A percentile compares a stretch with the other conserved stretches of the same genome.
Conservation (phyloP, 2,113 vertebrate genomes). For the Apteryx mantelli region DNA sequence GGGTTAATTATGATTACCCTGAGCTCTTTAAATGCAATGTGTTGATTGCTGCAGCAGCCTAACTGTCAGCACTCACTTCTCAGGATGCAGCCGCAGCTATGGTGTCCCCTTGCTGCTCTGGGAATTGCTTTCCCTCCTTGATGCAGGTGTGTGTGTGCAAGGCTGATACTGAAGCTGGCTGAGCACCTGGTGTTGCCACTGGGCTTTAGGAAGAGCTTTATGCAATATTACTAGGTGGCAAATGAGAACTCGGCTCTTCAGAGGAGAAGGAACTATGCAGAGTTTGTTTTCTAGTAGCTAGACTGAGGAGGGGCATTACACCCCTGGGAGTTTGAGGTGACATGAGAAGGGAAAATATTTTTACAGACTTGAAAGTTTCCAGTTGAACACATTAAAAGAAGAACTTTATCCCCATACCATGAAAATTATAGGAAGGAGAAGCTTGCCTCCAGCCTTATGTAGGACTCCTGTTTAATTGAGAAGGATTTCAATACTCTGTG, state of each 20-base stretch:
- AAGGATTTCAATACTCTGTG: neutral
- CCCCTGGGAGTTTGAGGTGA: neutral
- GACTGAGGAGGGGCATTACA: neutral
- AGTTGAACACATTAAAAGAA: neutral
- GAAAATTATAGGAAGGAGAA: neutral
- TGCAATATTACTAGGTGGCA: neutral
- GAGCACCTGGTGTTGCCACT: neutral
- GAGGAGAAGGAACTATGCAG: neutral
- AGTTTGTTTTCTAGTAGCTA: neutral
- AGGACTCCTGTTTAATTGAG: neutral
- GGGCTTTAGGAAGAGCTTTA: neutral
- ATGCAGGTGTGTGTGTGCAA: neutral
- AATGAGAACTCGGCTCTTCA: neutral
- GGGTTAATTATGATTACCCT: neutral
- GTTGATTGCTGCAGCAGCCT: neutral
- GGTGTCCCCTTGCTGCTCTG: rapidly evolving
- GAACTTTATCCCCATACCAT: neutral
- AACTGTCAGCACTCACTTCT: neutral
- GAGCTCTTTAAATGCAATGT: neutral
- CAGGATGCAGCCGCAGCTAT: neutral
- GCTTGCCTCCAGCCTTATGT: rapidly evolving
- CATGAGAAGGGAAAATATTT: neutral
- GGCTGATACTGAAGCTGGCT: neutral
- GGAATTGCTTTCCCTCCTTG: neutral
- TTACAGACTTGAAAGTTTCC: neutral